Evolutionary conservation across 2,888 invertebrate genomes (phyloP), one percentile per base, ranked within the genome.

Genomic region (Blastobasis lacticolella): DNA sequence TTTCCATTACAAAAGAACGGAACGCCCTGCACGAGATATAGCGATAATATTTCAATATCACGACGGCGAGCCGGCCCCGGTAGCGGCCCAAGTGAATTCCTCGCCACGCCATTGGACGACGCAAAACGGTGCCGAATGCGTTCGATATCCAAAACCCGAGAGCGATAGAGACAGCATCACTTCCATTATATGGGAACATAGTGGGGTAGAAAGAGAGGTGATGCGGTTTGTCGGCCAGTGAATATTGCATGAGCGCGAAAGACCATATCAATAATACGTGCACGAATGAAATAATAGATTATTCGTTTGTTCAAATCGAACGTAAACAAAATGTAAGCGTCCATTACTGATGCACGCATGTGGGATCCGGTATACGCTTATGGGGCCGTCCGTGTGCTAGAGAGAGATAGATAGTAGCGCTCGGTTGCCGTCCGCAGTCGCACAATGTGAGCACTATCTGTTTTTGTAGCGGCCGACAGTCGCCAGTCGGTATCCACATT

Each of bases 241-340:
- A 85, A 87, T 86, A 78, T 81, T 87, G 83, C 70, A 86, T 84
- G 81, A 77, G 71, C 70, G 71, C 70, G 79, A 79, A 76, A 78
- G 78, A 73, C 69, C 75, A 78, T 87, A 87, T 87, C 86, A 87
- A 87, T 87, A 88, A 87, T 87, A 84, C 81, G 86, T 71, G 88
- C 76, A 82, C 85, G 88, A 88, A 87, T 87, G 88, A 87, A 88
- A 88, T 87, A 88, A 88, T 88, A 86, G 88, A 87, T 87, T 84
- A 87, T 87, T 84, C 86, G 85, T 86, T 86, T 87, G 88, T 87
- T 87, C 83, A 73, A 83, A 84, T 82, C 81, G 85, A 79, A 83
- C 81, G 84, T 87, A 84, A 87, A 88, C 88, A 86, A 85, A 85
- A 80, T 83, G 87, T 84, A 78, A 81, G 81, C 84, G 78, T 84